Evolutionary conservation across 2,113 vertebrate genomes (phyloP), one percentile per base, ranked within the genome.

Genomic region (Alligator mississippiensis): DNA sequence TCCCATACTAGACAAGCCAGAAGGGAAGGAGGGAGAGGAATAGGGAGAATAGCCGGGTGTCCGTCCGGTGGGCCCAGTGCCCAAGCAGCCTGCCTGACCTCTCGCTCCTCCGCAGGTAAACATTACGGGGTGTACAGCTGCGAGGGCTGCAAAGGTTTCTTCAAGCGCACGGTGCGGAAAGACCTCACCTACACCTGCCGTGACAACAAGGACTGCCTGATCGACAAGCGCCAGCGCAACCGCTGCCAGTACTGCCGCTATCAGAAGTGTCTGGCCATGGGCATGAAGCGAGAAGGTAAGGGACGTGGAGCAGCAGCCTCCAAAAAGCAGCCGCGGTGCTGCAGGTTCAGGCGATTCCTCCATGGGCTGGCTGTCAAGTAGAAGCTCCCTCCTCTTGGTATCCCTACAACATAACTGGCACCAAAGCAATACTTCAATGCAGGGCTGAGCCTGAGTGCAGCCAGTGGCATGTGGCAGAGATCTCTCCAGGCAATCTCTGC

Each of bases 261-360:
- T 96, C 99, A 99, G 98, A 99, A 99, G 98, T 99, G 99, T 98
- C 98, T 99, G 66, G 99, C 99, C 68, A 99, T 99, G 99, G 99
- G 99, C 96, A 99, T 99, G 99, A 99, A 99, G 98, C 98, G 99
- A 97, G 99, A 99, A 99, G 99, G 99, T 99, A 98, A 98, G 98
- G 95, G 97, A 95, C 3, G 5, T 12, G 28, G 13, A 66, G 18
- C 79, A n/a, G 18, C 5, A 11, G 16, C 18, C 80, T 21, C 58
- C 4, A 64, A 81, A 0, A 1, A 1, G 82, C 93, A 28, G 87
- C 90, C 91, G 0, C 0, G 88, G 76, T 82, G 85, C 87, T 80
- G 57, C 7, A 34, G 21, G 58, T 38, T 68, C 16, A 0, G 80
- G 68, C 1, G 7, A 18, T 15, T 2, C 28, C 15, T 75, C 30